These are phyloP conservation scores for Epizoanthus rinbou DNA, from an alignment of 92 coral and sea anemone species.

Conservation along the genomic window DNA sequence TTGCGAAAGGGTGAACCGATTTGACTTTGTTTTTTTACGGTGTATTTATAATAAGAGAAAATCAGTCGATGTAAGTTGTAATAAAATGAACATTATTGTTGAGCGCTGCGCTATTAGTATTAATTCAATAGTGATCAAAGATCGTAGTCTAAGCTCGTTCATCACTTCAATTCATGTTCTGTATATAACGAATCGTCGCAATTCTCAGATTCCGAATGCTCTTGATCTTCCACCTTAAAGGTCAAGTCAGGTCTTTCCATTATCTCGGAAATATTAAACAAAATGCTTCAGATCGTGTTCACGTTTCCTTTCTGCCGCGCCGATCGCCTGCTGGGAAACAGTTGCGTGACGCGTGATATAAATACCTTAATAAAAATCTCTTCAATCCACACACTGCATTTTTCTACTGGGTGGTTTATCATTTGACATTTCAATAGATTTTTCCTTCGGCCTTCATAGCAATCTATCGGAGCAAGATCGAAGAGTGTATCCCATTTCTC, in stretches of 20 bases:
- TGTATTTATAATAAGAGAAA: too few relatives aligned
- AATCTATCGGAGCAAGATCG: not conserved
- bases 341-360: conserved; percentile 27
- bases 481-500: not conserved
- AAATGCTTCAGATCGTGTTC: not conserved
- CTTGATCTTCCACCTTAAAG: not conserved
- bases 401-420: conserved; percentile 21
- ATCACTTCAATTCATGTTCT: too few relatives aligned
- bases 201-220: not conserved
- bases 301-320: not conserved
- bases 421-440: not conserved
- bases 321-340: not conserved
- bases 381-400: conserved; percentile 24
- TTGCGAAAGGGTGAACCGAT: too few relatives aligned
- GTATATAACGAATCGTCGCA: too few relatives aligned
- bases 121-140: too few relatives aligned
- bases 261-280: conserved; percentile 10
- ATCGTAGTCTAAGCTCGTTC: too few relatives aligned
- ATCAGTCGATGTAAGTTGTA: too few relatives aligned
- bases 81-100: too few relatives aligned
- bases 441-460: not conserved
- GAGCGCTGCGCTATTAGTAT: too few relatives aligned
- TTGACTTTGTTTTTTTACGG: too few relatives aligned
- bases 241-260: not conserved
- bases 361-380: not conserved